These are phyloP conservation scores for Xiphorhynchus elegans DNA, from an alignment of 2,113 vertebrate genomes.

Conservation along the genomic window DNA sequence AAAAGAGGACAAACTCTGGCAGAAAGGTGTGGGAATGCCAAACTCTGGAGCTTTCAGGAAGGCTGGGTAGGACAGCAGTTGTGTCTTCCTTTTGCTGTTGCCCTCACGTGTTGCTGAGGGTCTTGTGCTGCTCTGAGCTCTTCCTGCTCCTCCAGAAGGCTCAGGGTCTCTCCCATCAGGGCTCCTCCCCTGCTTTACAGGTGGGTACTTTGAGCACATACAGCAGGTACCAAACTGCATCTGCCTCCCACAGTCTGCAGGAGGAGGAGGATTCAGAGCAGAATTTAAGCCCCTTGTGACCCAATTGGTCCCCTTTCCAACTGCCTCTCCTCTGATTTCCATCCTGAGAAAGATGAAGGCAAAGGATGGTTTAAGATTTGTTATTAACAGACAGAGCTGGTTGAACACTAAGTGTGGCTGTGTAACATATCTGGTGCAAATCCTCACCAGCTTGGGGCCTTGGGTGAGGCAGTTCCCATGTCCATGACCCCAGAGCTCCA, in stretches of 20 bases:
- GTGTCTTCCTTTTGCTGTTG: neutral
- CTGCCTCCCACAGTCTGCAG: neutral
- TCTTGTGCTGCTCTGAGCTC: neutral
- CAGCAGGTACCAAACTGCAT: neutral
- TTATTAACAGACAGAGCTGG: neutral
- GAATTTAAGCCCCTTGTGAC: neutral
- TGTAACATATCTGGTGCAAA: neutral
- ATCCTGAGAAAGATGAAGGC: neutral
- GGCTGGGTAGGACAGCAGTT: neutral
- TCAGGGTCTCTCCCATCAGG: neutral
- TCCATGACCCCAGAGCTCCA: neutral
- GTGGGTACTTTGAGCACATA: neutral
- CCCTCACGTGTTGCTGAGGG: neutral
- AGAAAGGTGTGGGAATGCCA: neutral
- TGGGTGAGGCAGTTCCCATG: neutral
- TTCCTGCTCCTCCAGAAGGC: neutral
- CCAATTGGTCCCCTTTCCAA: neutral
- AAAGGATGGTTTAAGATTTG: neutral
- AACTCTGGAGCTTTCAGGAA: neutral
- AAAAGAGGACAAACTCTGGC: neutral
- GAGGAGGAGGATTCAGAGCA: neutral
- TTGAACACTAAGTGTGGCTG: neutral
- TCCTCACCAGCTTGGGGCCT: neutral
- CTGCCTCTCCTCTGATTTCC: neutral
- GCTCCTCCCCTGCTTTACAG: neutral